Evolutionary conservation across 2,888 invertebrate species (phyloP).

Genomic region (Watsonalla binaria): DNA sequence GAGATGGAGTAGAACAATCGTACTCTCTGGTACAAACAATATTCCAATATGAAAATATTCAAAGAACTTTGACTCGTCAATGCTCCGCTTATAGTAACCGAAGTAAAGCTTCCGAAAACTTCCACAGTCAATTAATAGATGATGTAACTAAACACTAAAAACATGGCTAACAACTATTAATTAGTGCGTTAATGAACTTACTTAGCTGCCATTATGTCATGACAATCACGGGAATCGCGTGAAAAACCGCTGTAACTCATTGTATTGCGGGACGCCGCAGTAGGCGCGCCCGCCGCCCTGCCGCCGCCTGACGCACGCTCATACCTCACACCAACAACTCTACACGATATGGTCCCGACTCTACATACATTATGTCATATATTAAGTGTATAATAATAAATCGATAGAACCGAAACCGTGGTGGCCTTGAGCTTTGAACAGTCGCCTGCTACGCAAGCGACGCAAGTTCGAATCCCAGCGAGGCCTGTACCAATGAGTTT

Average conservation of each 20-base stretch:
- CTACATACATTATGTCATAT: not conserved
- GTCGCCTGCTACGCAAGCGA: too few relatives aligned
- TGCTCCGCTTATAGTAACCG: too few relatives aligned
- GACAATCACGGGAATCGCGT: conserved; percentile 24
- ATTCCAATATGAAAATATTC: too few relatives aligned
- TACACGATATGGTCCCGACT: not conserved
- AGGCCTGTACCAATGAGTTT: too few relatives aligned
- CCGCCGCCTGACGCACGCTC: conserved; percentile 12
- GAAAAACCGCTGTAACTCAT: conserved; percentile 19
- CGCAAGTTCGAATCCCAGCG: too few relatives aligned
- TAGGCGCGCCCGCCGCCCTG: conserved; percentile 16
- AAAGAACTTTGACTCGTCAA: too few relatives aligned
- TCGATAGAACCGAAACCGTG: too few relatives aligned
- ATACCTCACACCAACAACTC: not conserved
- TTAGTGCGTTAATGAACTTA: not conserved
- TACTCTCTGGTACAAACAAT: too few relatives aligned
- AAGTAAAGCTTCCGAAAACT: not conserved
- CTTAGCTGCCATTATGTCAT: conserved; percentile 13
- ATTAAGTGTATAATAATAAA: too few relatives aligned
- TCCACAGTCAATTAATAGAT: too few relatives aligned
- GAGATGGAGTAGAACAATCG: too few relatives aligned
- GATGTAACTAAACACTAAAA: not conserved
- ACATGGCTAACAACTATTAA: conserved; percentile 1
- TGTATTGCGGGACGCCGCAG: conserved; percentile 12
- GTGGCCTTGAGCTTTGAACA: too few relatives aligned